A percentile compares a stretch with the other conserved stretches of the same genome.
phyloP scores from a whole-genome alignment of 2,888 invertebrate genomes.

The Epiblema foenella region DNA sequence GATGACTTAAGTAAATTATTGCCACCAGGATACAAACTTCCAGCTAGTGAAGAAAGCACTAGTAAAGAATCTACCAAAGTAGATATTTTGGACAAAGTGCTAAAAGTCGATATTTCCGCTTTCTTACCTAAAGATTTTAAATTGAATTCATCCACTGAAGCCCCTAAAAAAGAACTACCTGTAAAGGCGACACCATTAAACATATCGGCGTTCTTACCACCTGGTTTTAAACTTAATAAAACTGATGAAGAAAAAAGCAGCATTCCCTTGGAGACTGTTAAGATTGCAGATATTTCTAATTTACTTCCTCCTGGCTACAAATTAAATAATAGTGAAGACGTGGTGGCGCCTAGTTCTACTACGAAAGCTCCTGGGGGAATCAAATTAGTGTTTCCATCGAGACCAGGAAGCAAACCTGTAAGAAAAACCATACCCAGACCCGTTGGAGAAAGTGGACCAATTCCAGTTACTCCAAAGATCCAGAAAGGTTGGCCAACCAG shows the following conservation, averaged over 20 bases:
- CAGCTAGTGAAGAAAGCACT: constrained; percentile 61
- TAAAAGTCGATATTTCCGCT: constrained; percentile 80
- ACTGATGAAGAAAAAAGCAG: constrained; percentile 47
- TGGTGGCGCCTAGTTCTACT: constrained; percentile 56
- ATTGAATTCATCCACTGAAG: constrained; percentile 66
- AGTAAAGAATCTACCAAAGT: constrained; percentile 63
- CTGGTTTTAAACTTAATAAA: constrained; percentile 61
- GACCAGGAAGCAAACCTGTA: constrained; percentile 87
- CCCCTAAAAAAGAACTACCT: constrained; percentile 61
- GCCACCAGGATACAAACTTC: constrained; percentile 87
- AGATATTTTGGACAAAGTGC: constrained; percentile 62
- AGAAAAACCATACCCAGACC: constrained; percentile 86
- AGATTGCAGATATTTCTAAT: constrained; percentile 50
- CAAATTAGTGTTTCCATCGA: constrained; percentile 92
- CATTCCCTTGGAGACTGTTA: constrained; percentile 42
- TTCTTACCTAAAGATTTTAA: constrained; percentile 88
- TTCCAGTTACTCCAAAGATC: constrained; percentile 86
- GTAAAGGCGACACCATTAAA: constrained; percentile 70
- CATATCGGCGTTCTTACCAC: constrained; percentile 87
- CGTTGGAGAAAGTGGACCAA: constrained; percentile 72
- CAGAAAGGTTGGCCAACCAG: constrained; percentile 94
- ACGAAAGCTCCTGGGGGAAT: constrained; percentile 81
- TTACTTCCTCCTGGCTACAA: constrained; percentile 84
- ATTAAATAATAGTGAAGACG: constrained; percentile 56
- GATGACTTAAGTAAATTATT: constrained; percentile 86